phyloP scores from a whole-genome alignment of 2,113 vertebrate genomes.

The Charadrius vociferus region DNA sequence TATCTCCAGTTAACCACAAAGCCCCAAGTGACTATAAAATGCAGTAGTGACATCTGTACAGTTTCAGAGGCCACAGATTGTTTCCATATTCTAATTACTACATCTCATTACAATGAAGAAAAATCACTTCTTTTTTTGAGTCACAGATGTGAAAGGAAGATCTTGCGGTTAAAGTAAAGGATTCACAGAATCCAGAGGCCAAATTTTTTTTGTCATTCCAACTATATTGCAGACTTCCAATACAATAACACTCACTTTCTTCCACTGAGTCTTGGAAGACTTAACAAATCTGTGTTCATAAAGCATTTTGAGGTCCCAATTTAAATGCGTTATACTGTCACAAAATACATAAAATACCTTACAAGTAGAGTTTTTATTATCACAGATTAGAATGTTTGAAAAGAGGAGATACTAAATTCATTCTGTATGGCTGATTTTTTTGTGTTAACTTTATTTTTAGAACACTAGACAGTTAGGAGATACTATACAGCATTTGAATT shows the following conservation, averaged over 20 bases:
- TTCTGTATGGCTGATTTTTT: not conserved
- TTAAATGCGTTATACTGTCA: not conserved
- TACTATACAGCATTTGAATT: not conserved
- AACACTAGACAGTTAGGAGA: not conserved
- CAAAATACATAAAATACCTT: not conserved
- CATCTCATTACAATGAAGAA: constrained; percentile 12
- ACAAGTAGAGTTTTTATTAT: not conserved
- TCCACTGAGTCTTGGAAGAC: not conserved
- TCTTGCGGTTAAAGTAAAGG: not conserved
- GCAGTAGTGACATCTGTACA: constrained; percentile 10
- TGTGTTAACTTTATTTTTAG: not conserved
- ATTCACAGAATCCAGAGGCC: not conserved
- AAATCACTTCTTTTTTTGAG: constrained; percentile 2
- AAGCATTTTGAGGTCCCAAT: not conserved
- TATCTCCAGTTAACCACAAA: constrained; percentile 56
- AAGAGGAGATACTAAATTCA: not conserved
- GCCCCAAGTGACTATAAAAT: constrained; percentile 1
- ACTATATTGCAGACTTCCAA: not conserved
- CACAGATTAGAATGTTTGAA: not conserved
- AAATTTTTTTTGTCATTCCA: not conserved
- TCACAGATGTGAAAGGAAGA: constrained; percentile 9
- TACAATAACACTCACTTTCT: not conserved
- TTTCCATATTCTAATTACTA: constrained; percentile 45
- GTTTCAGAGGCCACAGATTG: constrained; percentile 17
- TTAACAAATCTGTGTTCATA: not conserved